A percentile compares a stretch with the other conserved stretches of the same genome.
phyloP scores from a whole-genome alignment of 2,797 vertebrate species.

The Syngnathus rostellatus region DNA sequence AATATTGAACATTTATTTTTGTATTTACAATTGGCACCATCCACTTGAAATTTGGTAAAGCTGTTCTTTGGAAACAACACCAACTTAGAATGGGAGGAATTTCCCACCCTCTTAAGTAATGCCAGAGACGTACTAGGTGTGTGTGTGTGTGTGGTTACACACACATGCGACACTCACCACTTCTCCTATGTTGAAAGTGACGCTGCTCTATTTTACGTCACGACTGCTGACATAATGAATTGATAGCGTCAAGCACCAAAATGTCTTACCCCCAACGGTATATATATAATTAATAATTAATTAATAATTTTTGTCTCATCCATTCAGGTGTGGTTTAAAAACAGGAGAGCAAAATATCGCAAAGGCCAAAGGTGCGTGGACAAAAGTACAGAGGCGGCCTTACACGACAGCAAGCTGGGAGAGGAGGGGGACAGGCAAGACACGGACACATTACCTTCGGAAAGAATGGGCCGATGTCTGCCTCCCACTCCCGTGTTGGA shows the following conservation, averaged over 20 bases:
- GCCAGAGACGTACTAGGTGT: background rate
- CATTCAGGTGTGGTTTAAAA: constrained; percentile 80
- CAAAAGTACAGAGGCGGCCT: constrained; percentile 29
- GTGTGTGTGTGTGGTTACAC: background rate
- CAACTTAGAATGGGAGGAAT: background rate
- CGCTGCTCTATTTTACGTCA: background rate
- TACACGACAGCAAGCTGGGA: constrained; percentile 20
- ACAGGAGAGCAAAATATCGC: constrained; percentile 77
- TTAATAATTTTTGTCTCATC: too few species aligned
- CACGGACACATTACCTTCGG: constrained; percentile 15
- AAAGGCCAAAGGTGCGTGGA: constrained; percentile 68
- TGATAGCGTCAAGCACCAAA: background rate
- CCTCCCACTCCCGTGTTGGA: constrained; percentile 13
- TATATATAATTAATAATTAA: too few species aligned
- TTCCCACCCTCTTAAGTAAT: background rate
- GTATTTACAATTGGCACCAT: too few species aligned
- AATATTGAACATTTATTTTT: too few species aligned
- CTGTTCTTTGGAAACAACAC: background rate
- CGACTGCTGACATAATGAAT: background rate
- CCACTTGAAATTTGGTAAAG: background rate
- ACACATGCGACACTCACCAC: background rate
- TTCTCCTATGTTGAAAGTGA: constrained; percentile 1
- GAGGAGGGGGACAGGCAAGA: constrained; percentile 45
- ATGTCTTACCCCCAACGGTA: background rate
- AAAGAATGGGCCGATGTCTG: constrained; percentile 4